These are phyloP conservation scores for Psococerastis gibbosa DNA, from an alignment of 2,888 invertebrate genomes.

Conservation along the genomic window DNA sequence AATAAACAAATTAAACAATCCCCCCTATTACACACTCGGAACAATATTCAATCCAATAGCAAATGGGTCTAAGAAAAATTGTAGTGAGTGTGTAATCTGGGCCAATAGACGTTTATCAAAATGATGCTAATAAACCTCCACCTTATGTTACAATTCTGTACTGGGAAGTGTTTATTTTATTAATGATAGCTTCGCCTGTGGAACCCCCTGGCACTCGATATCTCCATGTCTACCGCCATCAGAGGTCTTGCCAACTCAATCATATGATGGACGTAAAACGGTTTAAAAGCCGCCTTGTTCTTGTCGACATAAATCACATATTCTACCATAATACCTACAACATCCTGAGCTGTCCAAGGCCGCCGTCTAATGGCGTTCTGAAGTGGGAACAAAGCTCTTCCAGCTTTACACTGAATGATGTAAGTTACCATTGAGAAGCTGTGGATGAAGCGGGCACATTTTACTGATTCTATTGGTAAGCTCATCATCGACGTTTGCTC, in stretches of 20 bases:
- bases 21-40: too few relatives aligned
- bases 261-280: background rate
- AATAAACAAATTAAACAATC: too few relatives aligned
- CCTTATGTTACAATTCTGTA: too few relatives aligned
- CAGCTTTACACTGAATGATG: background rate
- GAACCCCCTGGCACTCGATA: constrained; percentile 1
- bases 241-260: background rate
- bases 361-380: background rate
- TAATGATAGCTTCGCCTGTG: too few relatives aligned
- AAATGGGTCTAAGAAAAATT: too few relatives aligned
- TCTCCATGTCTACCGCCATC: background rate
- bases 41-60: too few relatives aligned
- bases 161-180: too few relatives aligned
- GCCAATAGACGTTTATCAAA: too few relatives aligned
- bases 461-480: background rate
- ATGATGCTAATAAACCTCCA: too few relatives aligned
- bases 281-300: background rate
- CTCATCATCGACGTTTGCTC: background rate
- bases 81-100: too few relatives aligned
- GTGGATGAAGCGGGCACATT: background rate
- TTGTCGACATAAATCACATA: background rate
- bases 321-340: background rate
- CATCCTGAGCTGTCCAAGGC: background rate
- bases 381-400: background rate
- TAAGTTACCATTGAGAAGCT: background rate